A percentile compares a stretch with the other conserved stretches of the same genome.
Conservation (phyloP, 2,888 invertebrate species). For the Lasioglossum pauxillum region DNA sequence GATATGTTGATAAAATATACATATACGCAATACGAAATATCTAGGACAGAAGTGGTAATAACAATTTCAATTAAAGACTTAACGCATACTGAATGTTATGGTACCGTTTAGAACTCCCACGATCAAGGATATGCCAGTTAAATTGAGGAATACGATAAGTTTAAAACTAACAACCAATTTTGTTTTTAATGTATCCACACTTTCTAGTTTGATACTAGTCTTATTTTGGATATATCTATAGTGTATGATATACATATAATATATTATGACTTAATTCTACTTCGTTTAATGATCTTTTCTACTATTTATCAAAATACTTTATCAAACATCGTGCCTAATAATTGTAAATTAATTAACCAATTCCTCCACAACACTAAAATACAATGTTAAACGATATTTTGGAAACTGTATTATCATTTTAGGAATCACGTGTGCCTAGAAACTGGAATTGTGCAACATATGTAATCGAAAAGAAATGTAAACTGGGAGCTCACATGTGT, state of each 20-base stretch:
- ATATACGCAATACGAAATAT: slow-evolving; percentile 16
- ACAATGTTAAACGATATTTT: slow-evolving; percentile 18
- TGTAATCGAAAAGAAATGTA: slow-evolving; percentile 36
- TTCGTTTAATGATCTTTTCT: slow-evolving; percentile 6
- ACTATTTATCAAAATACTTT: slow-evolving; percentile 10
- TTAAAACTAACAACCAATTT: neutral
- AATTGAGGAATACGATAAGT: neutral
- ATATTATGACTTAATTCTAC: neutral
- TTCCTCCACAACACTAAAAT: slow-evolving; percentile 11
- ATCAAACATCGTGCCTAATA: slow-evolving; percentile 35
- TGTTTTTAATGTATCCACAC: neutral
- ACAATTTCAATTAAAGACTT: slow-evolving; percentile 23
- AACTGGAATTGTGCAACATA: slow-evolving; percentile 58
- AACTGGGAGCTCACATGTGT: slow-evolving; percentile 27
- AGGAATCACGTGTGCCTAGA: slow-evolving; percentile 55
- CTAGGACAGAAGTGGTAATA: slow-evolving; percentile 1
- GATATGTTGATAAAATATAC: slow-evolving; percentile 7
- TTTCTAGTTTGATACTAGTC: slow-evolving; percentile 33
- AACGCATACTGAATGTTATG: slow-evolving; percentile 29
- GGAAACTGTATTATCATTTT: slow-evolving; percentile 33
- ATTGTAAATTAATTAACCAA: slow-evolving; percentile 23
- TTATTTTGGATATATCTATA: neutral
- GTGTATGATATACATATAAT: neutral
- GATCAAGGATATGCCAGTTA: slow-evolving; percentile 5
- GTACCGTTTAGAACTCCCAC: slow-evolving; percentile 9